These are phyloP conservation scores for Proteles cristata DNA, from an alignment of 2,113 vertebrate species.

Conservation along the genomic window DNA sequence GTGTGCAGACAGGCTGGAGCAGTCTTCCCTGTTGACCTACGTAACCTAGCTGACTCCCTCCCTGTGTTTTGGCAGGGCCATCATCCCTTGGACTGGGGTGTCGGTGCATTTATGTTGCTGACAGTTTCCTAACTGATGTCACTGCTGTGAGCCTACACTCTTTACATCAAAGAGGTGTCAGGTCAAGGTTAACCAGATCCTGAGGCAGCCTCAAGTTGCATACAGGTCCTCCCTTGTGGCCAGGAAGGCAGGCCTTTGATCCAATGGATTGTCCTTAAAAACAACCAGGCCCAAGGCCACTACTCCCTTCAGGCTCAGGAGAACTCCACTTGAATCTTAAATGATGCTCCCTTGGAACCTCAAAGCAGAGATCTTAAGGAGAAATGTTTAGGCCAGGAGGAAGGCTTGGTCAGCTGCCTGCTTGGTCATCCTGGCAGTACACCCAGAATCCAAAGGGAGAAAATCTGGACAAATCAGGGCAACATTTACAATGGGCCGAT, in stretches of 20 bases:
- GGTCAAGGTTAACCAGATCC: background rate
- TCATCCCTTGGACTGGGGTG: background rate
- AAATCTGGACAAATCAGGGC: conserved; percentile 10
- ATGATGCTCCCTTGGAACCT: background rate
- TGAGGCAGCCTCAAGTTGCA: background rate
- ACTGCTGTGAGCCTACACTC: background rate
- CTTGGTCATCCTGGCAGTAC: conserved; percentile 69
- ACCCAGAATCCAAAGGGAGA: conserved; percentile 64
- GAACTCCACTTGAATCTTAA: conserved; percentile 67
- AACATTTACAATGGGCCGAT: background rate
- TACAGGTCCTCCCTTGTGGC: background rate
- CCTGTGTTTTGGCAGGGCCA: background rate
- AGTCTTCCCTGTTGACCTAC: rapidly evolving
- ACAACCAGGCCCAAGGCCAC: background rate
- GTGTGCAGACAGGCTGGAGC: background rate
- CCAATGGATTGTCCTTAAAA: background rate
- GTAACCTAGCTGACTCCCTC: background rate
- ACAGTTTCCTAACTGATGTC: background rate
- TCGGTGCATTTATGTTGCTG: background rate
- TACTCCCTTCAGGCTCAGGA: background rate
- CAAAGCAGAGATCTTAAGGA: conserved; percentile 10
- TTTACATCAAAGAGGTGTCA: background rate
- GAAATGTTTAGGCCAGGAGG: background rate
- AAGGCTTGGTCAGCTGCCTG: conserved; percentile 27
- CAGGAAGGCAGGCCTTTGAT: background rate